Evolutionary conservation across 2,113 vertebrate genomes (phyloP), one percentile per base, ranked within the genome.

Genomic region (Limanda limanda): DNA sequence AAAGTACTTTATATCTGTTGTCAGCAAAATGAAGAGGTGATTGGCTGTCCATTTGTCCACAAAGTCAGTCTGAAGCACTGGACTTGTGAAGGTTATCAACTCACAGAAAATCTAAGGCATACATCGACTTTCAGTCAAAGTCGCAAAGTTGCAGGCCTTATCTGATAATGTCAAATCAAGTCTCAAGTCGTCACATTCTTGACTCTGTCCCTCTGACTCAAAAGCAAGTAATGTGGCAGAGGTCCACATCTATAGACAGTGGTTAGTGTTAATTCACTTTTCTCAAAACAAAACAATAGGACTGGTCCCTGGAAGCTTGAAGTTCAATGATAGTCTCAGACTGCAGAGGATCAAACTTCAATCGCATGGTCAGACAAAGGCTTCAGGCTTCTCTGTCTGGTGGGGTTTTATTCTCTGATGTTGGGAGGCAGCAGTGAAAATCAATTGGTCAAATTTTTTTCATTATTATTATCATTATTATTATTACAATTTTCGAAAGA

Each of bases 401-500:
- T 55, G 18, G 25, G 65, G 56, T 47, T 58, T 62, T 47, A 67
- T 67, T 59, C 48, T 63, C 31, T 56, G 37, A 51, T 71, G 24
- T 54, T 47, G 27, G 10, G 60, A 76, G 42, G 31, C 15, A 27
- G 54, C 54, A 56, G 21, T 63, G 51, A 75, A 81, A 61, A 78
- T 74, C 71, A 65, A 4, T 23, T 17, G 66, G 31, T 25, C 21
- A 13, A 59, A 37, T 78, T 69, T 56, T 79, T 70, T 3, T 11
- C 5, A 25, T 9, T 78, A 66, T 56, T 79, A 70, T 3, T n/a
- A 15, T 3, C 15, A 15, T 57, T 13, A 60, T 68, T 76, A 68
- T 61, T 48, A 79, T 74, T 42, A 62, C 10, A 17, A 40, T 67
- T 67, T 75, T 78, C 48, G 45, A 76, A 78, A 70, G 51, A 12